Percentiles rank a stretch among this genome's conserved stretches.
These are phyloP conservation scores for Teleogryllus occipitalis DNA, from an alignment of 1,140 invertebrate genomes.

Conservation along the genomic window DNA sequence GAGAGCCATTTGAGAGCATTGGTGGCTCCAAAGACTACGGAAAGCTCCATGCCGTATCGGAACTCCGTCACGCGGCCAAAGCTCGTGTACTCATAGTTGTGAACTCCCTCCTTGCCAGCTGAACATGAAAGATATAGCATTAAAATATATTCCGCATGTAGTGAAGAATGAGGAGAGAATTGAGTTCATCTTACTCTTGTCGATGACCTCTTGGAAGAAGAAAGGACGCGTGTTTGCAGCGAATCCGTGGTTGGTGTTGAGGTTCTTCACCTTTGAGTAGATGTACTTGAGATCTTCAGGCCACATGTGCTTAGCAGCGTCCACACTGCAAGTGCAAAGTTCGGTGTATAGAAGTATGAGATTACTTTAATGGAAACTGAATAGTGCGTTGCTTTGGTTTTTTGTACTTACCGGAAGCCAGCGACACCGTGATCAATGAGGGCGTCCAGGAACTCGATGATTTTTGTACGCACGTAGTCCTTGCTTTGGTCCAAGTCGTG, in stretches of 20 bases:
- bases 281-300: constrained; percentile 59
- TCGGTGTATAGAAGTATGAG: too few species aligned
- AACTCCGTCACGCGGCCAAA: constrained; percentile 50
- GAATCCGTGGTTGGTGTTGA: constrained; percentile 40
- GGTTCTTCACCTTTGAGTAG: constrained; percentile 47
- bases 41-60: constrained; percentile 40
- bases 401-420: too few species aligned
- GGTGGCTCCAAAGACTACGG: constrained; percentile 23
- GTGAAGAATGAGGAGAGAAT: constrained; percentile 13
- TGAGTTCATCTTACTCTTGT: constrained; percentile 45
- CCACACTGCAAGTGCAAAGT: constrained; percentile 40
- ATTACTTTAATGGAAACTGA: too few species aligned
- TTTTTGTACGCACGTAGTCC: too few species aligned
- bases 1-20: neutral
- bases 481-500: too few species aligned
- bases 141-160: too few species aligned
- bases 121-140: too few species aligned
- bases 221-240: constrained; percentile 41
- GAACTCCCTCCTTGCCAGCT: constrained; percentile 38
- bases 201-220: constrained; percentile 75
- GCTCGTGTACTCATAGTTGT: constrained; percentile 35
- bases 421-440: too few species aligned
- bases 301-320: constrained; percentile 78
- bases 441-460: too few species aligned
- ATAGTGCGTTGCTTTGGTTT: too few species aligned